These are phyloP conservation scores for Dastarcus helophoroides DNA, from an alignment of 2,888 invertebrate genomes.

Conservation along the genomic window DNA sequence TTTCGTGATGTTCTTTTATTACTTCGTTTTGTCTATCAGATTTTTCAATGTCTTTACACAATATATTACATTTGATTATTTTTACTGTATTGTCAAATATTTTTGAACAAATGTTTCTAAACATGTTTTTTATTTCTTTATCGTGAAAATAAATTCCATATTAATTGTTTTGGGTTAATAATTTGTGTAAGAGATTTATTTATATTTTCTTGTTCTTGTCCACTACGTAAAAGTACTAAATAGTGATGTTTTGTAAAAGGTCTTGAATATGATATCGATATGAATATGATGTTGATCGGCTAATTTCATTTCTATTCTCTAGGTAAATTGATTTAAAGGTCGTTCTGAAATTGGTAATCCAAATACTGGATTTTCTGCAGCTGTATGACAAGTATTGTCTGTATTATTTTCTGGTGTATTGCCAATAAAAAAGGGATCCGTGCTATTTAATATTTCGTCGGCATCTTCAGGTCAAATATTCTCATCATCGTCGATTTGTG, in stretches of 20 bases:
- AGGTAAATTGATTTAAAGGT: slow-evolving; percentile 10
- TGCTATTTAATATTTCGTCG: slow-evolving; percentile 5
- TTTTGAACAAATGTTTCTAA: slow-evolving; percentile 2
- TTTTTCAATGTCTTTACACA: slow-evolving; percentile 6
- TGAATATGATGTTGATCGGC: slow-evolving; percentile 9
- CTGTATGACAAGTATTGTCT: slow-evolving; percentile 10
- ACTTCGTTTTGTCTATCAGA: slow-evolving; percentile 6
- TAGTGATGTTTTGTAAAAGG: slow-evolving; percentile 14
- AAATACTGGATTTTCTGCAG: slow-evolving; percentile 9
- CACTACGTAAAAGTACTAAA: slow-evolving; percentile 6
- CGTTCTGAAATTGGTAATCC: slow-evolving; percentile 15
- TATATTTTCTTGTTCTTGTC: slow-evolving; percentile 10
- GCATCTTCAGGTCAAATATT: slow-evolving; percentile 3
- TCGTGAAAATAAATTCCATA: slow-evolving; percentile 9
- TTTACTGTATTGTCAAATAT: slow-evolving; percentile 6
- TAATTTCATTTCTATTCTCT: slow-evolving; percentile 10
- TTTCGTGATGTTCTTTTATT: slow-evolving; percentile 8
- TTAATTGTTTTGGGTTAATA: slow-evolving; percentile 6
- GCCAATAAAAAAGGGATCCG: no score
- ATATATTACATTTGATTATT: slow-evolving; percentile 8
- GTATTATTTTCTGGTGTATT: no score
- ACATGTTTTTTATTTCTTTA: not conserved
- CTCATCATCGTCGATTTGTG: slow-evolving; percentile 2
- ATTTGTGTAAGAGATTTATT: slow-evolving; percentile 9
- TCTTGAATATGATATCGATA: slow-evolving; percentile 9